These are phyloP conservation scores for Lethenteron camtschaticum DNA, from an alignment of 2,113 vertebrate species.

Conservation along the genomic window DNA sequence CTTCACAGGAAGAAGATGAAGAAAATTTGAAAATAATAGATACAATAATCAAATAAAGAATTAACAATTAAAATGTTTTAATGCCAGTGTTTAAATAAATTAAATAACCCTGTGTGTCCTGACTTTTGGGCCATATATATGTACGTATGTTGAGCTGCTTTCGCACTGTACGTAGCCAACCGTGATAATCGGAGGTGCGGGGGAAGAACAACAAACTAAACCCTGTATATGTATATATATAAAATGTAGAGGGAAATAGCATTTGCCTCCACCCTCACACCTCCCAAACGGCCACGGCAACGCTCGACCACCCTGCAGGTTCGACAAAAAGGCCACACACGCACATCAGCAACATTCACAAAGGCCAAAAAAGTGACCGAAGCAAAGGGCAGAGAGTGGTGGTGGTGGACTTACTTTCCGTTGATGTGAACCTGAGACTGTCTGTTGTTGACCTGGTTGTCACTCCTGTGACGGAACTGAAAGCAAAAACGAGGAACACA, in stretches of 20 bases:
- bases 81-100: too few species aligned
- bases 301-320: background rate
- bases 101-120: too few species aligned
- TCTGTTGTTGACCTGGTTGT: conserved; percentile 87
- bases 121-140: too few species aligned
- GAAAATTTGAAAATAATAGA: too few species aligned
- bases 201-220: background rate
- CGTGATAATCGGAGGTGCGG: background rate
- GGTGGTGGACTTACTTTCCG: conserved; percentile 44
- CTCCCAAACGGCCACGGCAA: background rate
- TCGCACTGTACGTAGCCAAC: conserved; percentile 12
- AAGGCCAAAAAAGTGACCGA: background rate
- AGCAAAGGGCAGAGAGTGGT: background rate
- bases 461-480: conserved; percentile 85
- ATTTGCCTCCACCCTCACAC: too few species aligned
- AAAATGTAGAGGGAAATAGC: too few species aligned
- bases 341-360: background rate
- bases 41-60: too few species aligned
- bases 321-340: background rate
- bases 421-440: conserved; percentile 77
- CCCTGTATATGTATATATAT: too few species aligned
- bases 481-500: conserved; percentile 11
- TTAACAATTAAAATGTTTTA: too few species aligned
- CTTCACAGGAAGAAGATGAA: too few species aligned
- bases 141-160: conserved; percentile 9